Base-by-base conservation (phyloP, 1,140 invertebrate species). In the Drosophila prosaltans region DNA sequence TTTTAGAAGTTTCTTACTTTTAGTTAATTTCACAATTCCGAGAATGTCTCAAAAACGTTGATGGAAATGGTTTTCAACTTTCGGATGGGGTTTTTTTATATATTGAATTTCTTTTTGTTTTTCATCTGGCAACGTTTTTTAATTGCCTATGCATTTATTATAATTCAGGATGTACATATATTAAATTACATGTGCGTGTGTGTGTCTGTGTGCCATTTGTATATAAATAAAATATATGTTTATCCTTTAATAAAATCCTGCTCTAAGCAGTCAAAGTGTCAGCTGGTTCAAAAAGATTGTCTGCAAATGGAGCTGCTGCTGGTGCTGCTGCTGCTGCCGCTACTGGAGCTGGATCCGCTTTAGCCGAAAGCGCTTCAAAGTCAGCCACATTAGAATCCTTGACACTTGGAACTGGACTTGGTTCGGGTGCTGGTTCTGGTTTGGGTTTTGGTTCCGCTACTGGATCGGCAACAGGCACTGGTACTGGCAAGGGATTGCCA, bases 81-180 rank as follows among this genome's bases (percentile, higher is more conserved):
- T 16, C 16, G 16, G 16, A 16, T 16, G 16, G 16, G 16, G 16
- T 16, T 16, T 16, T 16, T 16, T 16, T 16, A 30, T 30, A 30
- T 30, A 30, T 11, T 32, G 16, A 58, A 39, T 3, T 63, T 30
- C 2, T 8, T 21, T 10, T 11, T 6, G 16, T 16, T 16, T 26
- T 65, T 65, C 21, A 10, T 41, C 54, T 21, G 62, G 75, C 80
- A 79, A 79, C 79, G 28, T 75, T 83, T 69, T 72, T 64, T 59
- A 72, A 57, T 75, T 43, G 80, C 80, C 28, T 54, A 54, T 83
- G 80, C 75, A 66, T 41, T 54, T 11, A 28, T 64, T 41, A 41
- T 26, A 62, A 66, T 76, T 63, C 24, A 60, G 65, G 7, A 54
- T 60, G 32, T 55, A 41, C 21, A 45, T 54, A 51, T 43, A 36